A percentile compares a stretch with the other conserved stretches of the same genome.
These are phyloP conservation scores for Araneus ventricosus DNA, from an alignment of 1,140 invertebrate genomes.

Conservation along the genomic window DNA sequence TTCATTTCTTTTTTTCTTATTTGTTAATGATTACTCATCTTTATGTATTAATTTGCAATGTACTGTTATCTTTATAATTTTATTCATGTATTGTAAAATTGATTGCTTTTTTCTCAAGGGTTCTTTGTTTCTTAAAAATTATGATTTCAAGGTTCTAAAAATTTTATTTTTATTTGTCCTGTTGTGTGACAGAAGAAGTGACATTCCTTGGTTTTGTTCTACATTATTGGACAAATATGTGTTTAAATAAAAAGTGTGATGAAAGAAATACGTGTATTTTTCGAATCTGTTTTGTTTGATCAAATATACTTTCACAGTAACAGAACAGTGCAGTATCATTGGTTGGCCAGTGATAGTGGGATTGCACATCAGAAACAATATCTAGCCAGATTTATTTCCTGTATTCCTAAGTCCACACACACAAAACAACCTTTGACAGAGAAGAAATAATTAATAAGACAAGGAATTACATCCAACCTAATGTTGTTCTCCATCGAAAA, in stretches of 20 bases:
- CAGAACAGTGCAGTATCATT: too few species aligned
- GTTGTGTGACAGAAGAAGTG: not conserved
- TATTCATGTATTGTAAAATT: not conserved
- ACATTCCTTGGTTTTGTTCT: slow-evolving; percentile 15
- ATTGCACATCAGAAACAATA: too few species aligned
- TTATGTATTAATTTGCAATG: not conserved
- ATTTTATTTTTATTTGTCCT: not conserved
- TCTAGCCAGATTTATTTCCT: too few species aligned
- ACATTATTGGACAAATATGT: slow-evolving; percentile 3
- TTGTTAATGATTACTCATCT: not conserved
- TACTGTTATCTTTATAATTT: not conserved
- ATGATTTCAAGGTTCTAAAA: slow-evolving; percentile 19
- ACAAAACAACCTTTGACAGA: too few species aligned
- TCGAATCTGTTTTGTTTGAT: too few species aligned
- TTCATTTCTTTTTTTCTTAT: slow-evolving; percentile 5
- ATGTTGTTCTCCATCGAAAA: too few species aligned
- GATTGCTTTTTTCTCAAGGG: not conserved
- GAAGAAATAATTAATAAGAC: too few species aligned
- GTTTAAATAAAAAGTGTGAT: slow-evolving; percentile 30
- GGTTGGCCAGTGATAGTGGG: too few species aligned
- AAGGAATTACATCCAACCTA: too few species aligned
- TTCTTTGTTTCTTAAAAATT: not conserved
- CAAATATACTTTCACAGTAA: too few species aligned
- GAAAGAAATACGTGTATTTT: not conserved
- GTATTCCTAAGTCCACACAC: too few species aligned